These are phyloP conservation scores for Coenobita brevimanus DNA, from an alignment of 1,140 invertebrate genomes.

Conservation along the genomic window DNA sequence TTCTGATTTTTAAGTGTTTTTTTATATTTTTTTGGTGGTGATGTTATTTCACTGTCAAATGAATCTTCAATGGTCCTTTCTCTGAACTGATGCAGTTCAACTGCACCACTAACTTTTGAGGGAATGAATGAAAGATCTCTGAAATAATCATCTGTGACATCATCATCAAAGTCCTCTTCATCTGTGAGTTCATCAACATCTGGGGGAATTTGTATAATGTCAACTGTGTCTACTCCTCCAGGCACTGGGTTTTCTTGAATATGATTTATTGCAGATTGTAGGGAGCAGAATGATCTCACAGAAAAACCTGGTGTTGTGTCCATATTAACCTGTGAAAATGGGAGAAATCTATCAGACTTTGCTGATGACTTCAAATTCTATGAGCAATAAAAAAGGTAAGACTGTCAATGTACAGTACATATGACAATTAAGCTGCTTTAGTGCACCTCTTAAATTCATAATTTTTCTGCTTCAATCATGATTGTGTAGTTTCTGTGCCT, in stretches of 20 bases:
- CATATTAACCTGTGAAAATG: too few relatives aligned
- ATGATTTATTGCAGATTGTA: constrained; percentile 32
- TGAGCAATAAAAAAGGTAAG: not conserved
- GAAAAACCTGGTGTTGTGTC: not conserved
- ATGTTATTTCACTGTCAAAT: too few relatives aligned
- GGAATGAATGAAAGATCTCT: too few relatives aligned
- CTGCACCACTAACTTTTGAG: too few relatives aligned
- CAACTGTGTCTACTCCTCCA: constrained; percentile 23
- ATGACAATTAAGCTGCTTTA: not conserved
- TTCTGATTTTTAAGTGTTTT: too few relatives aligned
- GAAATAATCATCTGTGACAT: too few relatives aligned
- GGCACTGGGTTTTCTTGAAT: constrained; percentile 26
- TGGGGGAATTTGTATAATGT: constrained; percentile 42
- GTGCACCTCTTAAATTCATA: too few relatives aligned
- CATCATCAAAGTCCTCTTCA: too few relatives aligned
- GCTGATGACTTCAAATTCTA: constrained; percentile 19
- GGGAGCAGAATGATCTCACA: constrained; percentile 42
- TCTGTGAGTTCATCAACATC: constrained; percentile 48
- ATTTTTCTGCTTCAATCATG: not conserved
- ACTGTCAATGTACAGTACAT: not conserved
- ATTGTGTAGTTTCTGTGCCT: not conserved
- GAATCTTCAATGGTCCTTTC: too few relatives aligned
- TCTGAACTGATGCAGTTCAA: too few relatives aligned
- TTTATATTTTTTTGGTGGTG: too few relatives aligned
- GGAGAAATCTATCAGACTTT: too few relatives aligned